Conservation (phyloP, 2,888 invertebrate genomes). For the Sinodicranocentrus sp. region DNA sequence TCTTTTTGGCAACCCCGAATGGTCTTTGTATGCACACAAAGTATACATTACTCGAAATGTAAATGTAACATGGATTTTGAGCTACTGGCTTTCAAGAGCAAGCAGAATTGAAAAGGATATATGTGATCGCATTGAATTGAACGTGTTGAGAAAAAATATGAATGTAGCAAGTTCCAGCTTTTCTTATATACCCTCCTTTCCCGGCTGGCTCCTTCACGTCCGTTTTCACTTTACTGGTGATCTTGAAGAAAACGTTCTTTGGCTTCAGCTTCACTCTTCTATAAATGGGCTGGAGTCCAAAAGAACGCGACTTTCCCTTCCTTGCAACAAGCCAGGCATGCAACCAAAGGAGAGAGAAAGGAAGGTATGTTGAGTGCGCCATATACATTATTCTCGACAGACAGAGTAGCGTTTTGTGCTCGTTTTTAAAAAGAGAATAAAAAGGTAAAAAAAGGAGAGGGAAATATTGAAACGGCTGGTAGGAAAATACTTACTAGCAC, state of each 20-base stretch:
- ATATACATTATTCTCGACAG: slow-evolving; percentile 41
- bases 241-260: slow-evolving; percentile 7
- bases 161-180: no score
- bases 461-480: background rate
- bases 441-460: slow-evolving; percentile 9
- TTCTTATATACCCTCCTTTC: background rate
- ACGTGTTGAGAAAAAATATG: background rate
- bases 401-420: slow-evolving; percentile 22
- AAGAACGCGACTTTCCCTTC: background rate
- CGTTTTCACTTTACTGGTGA: slow-evolving; percentile 11
- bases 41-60: background rate
- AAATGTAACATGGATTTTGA: background rate
- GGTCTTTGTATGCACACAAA: no score
- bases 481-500: slow-evolving; percentile 6
- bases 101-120: background rate
- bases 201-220: slow-evolving; percentile 9
- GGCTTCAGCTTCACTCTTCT: slow-evolving; percentile 17
- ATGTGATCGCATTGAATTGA: background rate
- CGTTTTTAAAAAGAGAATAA: slow-evolving; percentile 7
- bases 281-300: slow-evolving; percentile 43
- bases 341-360: background rate
- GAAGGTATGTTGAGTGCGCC: slow-evolving; percentile 43
- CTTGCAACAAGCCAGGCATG: background rate
- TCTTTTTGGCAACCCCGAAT: background rate
- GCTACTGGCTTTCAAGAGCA: background rate